Base-by-base conservation (phyloP, 92 coral and sea anemone genomes). In the Porites evermanni region DNA sequence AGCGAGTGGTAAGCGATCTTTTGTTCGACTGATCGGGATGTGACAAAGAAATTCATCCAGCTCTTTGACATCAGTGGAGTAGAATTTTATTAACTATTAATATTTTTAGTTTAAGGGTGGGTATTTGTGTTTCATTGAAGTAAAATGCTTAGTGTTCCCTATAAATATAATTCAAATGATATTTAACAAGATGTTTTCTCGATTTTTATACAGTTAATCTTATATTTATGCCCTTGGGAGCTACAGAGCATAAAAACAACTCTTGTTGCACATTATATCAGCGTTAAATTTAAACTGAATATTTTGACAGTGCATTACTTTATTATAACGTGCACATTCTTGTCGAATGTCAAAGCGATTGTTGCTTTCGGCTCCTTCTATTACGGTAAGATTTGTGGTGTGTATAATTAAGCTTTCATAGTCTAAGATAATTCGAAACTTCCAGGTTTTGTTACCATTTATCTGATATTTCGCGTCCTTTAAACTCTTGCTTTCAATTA, bases 1-100 rank as follows among this genome's bases (percentile, higher is more conserved):
- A 96, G 72, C 89, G 97, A 54, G 96, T 95, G 67, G 99, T 96
- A 88, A 96, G 98, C 92, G 84, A 61, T 17, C 63, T 20, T 23
- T 51, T 44, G 64, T 83, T 77, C 76, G 61, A 18, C 66, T 70
- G 85, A 85, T 85, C 70, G 20, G 21, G 47, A 38, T 38, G 47
- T 38, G 47, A 61, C 81, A 65, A 68, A 54, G 72, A 66, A 69
- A 69, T 38, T 14, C 23, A 38, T 38, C 47, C 47, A 38, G 47
- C 47, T 38, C 59, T 12, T 53, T 7, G 29, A 69, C 47, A 12
- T 87, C 56, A 24, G 77, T 83, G 76, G 56, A 71, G 59, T 56
- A 86, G 69, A 52, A 67, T 29, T 44, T 64, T 70, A 84, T 78
- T 83, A 66, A 75, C 82, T 81, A 86, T 80, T 89, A 78, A 79